These are phyloP conservation scores for Pyrrhosoma nymphula DNA, from an alignment of 2,888 invertebrate genomes.

Conservation along the genomic window DNA sequence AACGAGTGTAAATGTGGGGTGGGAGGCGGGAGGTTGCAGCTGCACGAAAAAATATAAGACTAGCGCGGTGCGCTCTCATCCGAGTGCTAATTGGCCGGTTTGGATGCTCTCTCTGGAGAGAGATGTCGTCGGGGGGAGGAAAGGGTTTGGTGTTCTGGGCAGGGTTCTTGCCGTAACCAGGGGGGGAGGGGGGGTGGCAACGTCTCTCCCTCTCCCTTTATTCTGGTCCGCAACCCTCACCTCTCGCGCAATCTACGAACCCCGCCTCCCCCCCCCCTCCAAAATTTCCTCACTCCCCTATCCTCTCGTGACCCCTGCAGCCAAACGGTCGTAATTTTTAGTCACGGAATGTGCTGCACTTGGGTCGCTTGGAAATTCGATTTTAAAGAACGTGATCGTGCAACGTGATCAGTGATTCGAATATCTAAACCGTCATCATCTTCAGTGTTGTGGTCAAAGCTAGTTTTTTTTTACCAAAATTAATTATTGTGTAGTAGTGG, in stretches of 20 bases:
- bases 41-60: slow-evolving; percentile 25
- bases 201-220: background rate
- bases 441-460: background rate
- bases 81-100: slow-evolving; percentile 62
- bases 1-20: background rate
- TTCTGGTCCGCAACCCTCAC: background rate
- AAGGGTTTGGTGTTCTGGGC: background rate
- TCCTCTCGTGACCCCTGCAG: background rate
- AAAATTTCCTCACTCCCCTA: background rate
- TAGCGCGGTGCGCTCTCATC: slow-evolving; percentile 21
- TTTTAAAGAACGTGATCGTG: background rate
- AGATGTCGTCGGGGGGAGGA: background rate
- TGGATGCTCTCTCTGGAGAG: background rate
- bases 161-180: background rate
- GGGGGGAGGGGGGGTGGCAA: background rate
- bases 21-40: background rate
- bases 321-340: background rate
- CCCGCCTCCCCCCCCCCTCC: background rate
- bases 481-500: too few relatives aligned
- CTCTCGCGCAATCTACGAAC: too few relatives aligned
- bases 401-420: background rate
- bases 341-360: background rate
- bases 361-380: background rate
- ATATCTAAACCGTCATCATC: background rate
- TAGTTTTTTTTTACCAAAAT: too few relatives aligned